Evolutionary conservation across 2,113 vertebrate species (phyloP).

Genomic region (Hassar affinis): DNA sequence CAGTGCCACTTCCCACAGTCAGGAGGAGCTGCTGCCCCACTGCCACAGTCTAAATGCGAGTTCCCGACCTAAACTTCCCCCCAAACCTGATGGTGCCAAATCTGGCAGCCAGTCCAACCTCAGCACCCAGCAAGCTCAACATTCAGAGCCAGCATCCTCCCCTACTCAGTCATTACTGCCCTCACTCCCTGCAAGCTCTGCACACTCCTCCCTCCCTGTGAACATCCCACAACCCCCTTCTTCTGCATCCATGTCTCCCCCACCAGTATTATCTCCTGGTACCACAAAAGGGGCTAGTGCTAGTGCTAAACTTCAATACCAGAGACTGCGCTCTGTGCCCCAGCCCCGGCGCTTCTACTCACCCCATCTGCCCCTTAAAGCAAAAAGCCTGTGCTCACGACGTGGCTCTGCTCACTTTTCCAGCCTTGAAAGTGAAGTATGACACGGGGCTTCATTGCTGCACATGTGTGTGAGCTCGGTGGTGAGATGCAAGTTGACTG

Average conservation of each 20-base stretch:
- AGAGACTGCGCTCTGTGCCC: conserved; percentile 79
- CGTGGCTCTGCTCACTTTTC: conserved; percentile 90
- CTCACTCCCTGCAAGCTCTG: conserved; percentile 59
- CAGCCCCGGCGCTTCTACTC: conserved; percentile 79
- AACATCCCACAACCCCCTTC: conserved; percentile 72
- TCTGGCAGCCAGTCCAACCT: conserved; percentile 89
- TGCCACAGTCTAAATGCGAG: conserved; percentile 77
- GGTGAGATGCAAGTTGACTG: conserved; percentile 73
- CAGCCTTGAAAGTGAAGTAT: conserved; percentile 92
- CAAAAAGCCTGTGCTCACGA: conserved; percentile 85
- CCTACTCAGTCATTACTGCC: conserved; percentile 66
- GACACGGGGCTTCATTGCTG: conserved; percentile 78
- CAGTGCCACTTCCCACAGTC: conserved; percentile 75
- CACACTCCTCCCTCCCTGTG: conserved; percentile 71
- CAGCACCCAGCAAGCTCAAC: conserved; percentile 76
- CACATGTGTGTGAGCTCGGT: conserved; percentile 71
- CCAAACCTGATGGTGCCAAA: conserved; percentile 74
- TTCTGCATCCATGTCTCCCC: conserved; percentile 70
- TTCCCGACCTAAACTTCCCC: conserved; percentile 71
- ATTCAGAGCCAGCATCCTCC: conserved; percentile 69
- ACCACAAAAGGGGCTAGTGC: conserved; percentile 54
- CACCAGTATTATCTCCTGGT: conserved; percentile 55
- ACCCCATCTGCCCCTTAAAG: conserved; percentile 80
- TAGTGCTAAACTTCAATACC: conserved; percentile 80
- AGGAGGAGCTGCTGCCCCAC: conserved; percentile 83